Percentiles rank a stretch among this genome's conserved stretches.
These are phyloP conservation scores for Arizona elegans DNA, from an alignment of 2,113 vertebrate species.

Conservation along the genomic window DNA sequence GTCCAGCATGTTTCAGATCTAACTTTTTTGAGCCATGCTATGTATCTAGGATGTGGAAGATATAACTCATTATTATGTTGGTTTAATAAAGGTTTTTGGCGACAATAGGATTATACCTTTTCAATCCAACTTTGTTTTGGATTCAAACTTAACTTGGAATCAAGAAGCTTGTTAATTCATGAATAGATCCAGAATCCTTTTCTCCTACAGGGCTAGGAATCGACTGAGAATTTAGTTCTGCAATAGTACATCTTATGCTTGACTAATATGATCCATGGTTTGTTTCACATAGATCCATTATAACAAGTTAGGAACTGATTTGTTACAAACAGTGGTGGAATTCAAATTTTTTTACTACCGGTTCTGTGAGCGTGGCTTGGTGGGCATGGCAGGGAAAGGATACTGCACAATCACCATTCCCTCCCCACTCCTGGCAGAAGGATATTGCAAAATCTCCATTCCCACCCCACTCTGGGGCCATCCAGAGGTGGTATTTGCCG, in stretches of 20 bases:
- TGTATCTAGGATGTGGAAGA: neutral
- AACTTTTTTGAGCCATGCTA: neutral
- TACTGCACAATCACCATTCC: too few relatives aligned
- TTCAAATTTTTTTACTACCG: too few relatives aligned
- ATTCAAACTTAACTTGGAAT: neutral
- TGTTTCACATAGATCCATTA: neutral
- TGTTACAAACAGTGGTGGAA: neutral
- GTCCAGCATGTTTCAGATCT: neutral
- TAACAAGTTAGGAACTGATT: neutral
- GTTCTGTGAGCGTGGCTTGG: too few relatives aligned
- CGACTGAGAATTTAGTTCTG: neutral
- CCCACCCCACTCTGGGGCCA: too few relatives aligned
- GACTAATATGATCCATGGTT: neutral
- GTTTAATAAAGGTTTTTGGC: neutral
- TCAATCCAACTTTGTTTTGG: neutral
- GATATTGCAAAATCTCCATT: too few relatives aligned
- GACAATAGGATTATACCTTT: neutral
- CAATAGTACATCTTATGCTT: neutral
- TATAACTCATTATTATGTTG: neutral
- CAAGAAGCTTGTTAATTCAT: neutral
- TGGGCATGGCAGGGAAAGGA: too few relatives aligned
- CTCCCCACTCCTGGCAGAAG: too few relatives aligned
- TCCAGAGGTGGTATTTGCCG: too few relatives aligned
- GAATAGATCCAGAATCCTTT: neutral
- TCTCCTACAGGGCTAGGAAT: neutral